Evolutionary conservation across 2,113 vertebrate species (phyloP).

Genomic region (Nanger granti): DNA sequence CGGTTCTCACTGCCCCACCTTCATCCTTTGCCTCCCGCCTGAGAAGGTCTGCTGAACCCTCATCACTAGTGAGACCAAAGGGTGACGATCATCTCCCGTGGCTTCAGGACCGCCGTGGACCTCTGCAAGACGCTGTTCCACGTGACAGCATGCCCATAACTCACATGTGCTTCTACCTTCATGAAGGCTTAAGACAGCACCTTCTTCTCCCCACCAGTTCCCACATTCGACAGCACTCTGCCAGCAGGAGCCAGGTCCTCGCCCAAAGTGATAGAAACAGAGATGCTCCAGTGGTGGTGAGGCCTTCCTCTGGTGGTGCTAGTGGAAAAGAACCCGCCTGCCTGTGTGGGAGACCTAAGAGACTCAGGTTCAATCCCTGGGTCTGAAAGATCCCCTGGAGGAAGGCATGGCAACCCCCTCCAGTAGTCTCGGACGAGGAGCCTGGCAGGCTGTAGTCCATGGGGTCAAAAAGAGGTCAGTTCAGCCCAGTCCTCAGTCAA

Average conservation of each 20-base stretch:
- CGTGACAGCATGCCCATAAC: not conserved
- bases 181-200: not conserved
- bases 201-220: not conserved
- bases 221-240: no score
- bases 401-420: not conserved
- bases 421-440: not conserved
- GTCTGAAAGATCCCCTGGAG: not conserved
- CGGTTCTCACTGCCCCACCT: not conserved
- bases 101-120: not conserved
- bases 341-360: fast-evolving
- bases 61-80: not conserved
- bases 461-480: not conserved
- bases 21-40: not conserved
- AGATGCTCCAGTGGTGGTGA: not conserved
- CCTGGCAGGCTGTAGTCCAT: fast-evolving
- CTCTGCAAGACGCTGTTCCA: fast-evolving
- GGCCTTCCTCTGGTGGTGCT: fast-evolving
- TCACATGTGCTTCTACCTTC: fast-evolving
- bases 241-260: not conserved
- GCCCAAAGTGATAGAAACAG: not conserved
- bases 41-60: not conserved
- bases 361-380: not conserved
- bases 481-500: not conserved
- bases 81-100: not conserved
- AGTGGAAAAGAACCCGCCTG: fast-evolving